These are phyloP conservation scores for Ophioderma brevispina DNA, from an alignment of 35 echinoderm and acorn worm genomes.

Conservation along the genomic window DNA sequence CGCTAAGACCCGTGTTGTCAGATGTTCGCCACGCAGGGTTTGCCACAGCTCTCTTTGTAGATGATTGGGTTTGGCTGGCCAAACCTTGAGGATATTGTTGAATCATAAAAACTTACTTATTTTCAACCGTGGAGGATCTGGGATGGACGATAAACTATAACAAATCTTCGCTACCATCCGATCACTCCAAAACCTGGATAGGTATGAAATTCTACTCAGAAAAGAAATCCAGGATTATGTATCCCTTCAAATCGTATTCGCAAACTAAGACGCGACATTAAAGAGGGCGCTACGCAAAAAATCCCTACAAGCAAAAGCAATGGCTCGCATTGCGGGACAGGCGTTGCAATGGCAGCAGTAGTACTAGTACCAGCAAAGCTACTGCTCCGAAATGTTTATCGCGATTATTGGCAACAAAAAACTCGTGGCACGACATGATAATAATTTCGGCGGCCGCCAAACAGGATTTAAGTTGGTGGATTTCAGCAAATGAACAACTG, in stretches of 20 bases:
- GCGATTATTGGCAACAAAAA: constrained; percentile 40
- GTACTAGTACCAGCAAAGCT: constrained; percentile 51
- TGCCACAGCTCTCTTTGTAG: constrained; percentile 3
- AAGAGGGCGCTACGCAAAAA: neutral
- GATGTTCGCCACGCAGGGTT: neutral
- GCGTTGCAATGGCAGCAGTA: constrained; percentile 44
- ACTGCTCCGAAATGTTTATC: constrained; percentile 43
- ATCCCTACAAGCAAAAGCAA: neutral
- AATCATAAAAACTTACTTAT: constrained; percentile 3
- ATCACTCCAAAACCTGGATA: neutral
- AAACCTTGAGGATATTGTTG: neutral
- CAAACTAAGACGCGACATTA: neutral
- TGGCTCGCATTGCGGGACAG: constrained; percentile 55
- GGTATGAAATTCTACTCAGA: neutral
- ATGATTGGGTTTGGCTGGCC: constrained; percentile 29
- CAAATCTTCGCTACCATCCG: neutral
- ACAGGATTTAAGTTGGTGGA: constrained; percentile 43
- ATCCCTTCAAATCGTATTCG: neutral
- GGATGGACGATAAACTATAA: neutral
- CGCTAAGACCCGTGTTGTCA: neutral
- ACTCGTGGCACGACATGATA: constrained; percentile 24
- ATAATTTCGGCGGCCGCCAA: constrained; percentile 1
- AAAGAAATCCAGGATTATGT: neutral
- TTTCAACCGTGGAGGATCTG: neutral
- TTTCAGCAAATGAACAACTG: constrained; percentile 31